These are phyloP conservation scores for Berghia stephanieae DNA, from an alignment of 1,140 invertebrate species.

Conservation along the genomic window DNA sequence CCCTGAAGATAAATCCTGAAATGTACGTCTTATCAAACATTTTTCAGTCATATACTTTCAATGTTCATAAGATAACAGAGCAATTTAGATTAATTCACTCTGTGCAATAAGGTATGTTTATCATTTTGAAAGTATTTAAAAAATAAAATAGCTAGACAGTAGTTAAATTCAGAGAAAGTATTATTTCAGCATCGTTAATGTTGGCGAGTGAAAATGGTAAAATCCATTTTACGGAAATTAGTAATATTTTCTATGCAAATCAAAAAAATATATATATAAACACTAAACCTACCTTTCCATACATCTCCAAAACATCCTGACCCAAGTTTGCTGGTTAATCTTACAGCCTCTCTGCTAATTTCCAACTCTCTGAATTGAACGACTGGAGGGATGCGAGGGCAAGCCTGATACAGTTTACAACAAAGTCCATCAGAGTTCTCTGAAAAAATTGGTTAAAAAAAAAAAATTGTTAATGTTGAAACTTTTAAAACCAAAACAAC, in stretches of 20 bases:
- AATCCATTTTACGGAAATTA: too few species aligned
- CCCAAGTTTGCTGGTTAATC: conserved; percentile 87
- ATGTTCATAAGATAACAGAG: too few species aligned
- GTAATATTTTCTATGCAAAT: neutral
- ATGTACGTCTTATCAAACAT: too few species aligned
- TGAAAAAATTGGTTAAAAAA: conserved; percentile 44
- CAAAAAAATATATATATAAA: neutral
- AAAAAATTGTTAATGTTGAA: neutral
- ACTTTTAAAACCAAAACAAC: too few species aligned
- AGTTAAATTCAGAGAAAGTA: neutral
- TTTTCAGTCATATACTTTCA: too few species aligned
- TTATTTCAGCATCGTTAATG: neutral
- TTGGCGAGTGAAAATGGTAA: neutral
- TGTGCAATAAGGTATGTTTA: too few species aligned
- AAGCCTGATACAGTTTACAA: conserved; percentile 89
- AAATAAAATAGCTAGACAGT: too few species aligned
- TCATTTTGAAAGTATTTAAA: too few species aligned
- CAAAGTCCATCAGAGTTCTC: conserved; percentile 85
- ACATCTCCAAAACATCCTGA: conserved; percentile 98
- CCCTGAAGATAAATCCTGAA: too few species aligned
- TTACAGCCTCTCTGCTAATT: conserved; percentile 87
- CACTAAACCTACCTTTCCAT: conserved; percentile 81
- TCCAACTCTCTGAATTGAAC: conserved; percentile 97
- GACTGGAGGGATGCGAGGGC: conserved; percentile 91
- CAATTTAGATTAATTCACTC: too few species aligned